These are phyloP conservation scores for Yponomeuta cagnagella DNA, from an alignment of 2,888 invertebrate species.

Conservation along the genomic window DNA sequence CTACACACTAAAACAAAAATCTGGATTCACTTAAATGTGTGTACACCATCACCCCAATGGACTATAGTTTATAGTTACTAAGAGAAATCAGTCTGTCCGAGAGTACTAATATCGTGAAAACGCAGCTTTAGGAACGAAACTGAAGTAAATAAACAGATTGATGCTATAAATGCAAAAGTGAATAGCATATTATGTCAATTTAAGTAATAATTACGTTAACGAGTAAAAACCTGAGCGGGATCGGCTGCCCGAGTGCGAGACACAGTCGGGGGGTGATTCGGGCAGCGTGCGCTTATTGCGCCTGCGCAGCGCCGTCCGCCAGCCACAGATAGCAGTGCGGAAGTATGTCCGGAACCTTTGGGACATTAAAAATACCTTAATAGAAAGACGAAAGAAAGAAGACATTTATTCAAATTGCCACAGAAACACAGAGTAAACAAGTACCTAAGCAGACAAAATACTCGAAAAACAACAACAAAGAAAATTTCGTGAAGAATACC, in stretches of 20 bases:
- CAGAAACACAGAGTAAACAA: too few relatives aligned
- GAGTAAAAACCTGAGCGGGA: slow-evolving; percentile 78
- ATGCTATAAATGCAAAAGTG: not conserved
- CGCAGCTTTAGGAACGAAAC: not conserved
- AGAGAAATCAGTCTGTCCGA: too few relatives aligned
- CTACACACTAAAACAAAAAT: too few relatives aligned
- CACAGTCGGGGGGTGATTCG: slow-evolving; percentile 68
- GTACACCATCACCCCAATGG: too few relatives aligned
- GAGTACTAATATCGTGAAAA: too few relatives aligned
- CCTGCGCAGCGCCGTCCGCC: slow-evolving; percentile 56
- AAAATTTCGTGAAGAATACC: too few relatives aligned
- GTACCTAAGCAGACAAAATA: too few relatives aligned
- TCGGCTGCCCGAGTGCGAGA: slow-evolving; percentile 74
- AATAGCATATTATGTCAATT: slow-evolving; percentile 3
- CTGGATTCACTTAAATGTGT: too few relatives aligned
- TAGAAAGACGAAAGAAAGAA: not conserved
- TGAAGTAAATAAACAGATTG: not conserved
- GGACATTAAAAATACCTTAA: slow-evolving; percentile 14
- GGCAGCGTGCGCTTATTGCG: slow-evolving; percentile 57
- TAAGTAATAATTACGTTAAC: slow-evolving; percentile 72
- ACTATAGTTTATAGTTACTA: too few relatives aligned
- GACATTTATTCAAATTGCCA: too few relatives aligned
- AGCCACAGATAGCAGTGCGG: slow-evolving; percentile 80
- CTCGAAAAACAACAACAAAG: too few relatives aligned
- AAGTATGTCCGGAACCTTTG: slow-evolving; percentile 82